Evolutionary conservation across 2,113 vertebrate species (phyloP), one percentile per base, ranked within the genome.

Genomic region (Natator depressus): DNA sequence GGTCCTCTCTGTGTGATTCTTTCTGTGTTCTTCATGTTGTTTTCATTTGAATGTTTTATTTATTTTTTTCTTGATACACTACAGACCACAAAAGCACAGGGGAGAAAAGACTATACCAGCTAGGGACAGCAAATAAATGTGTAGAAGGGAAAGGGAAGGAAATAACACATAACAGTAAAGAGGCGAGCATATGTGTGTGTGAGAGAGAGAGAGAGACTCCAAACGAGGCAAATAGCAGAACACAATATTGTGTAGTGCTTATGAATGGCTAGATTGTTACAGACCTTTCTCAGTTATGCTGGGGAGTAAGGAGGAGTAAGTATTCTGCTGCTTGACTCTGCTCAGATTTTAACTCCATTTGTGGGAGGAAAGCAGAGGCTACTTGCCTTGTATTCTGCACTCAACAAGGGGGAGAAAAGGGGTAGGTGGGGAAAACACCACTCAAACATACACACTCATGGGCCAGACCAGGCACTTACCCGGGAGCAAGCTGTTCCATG

Each of bases 31-130:
- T 91, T 93, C 92, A 50, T 55, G 76, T 24, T 62, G 46, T 59
- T 93, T 93, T 93, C 85, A 91, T 96, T 96, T 97, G 3, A 1
- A 93, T 93, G 88, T 88, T 95, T 94, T 95, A 95, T 92, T 97
- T 89, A 95, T 95, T 76, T 79, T 89, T 49, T 4, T 13, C 9
- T 9, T 76, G 29, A 88, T 51, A 82, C 51, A 80, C 49, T 35
- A 80, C 57, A 93, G 85, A 42, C 29, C 1, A 10, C 50, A 90
- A 95, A 92, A 95, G 85, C 24, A 65, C 54, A 84, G 38, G 94
- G 25, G 51, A 27, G 80, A 93, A 93, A 86, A 49, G 59, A 42
- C 65, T 85, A 72, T 53, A 54, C 38, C 85, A 89, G 49, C 38
- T 82, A 93, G 38, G 46, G 81, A 75, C 78, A 89, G 53, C 46